Conservation (phyloP, 92 coral and sea anemone genomes). For the Zoanthus sociatus region DNA sequence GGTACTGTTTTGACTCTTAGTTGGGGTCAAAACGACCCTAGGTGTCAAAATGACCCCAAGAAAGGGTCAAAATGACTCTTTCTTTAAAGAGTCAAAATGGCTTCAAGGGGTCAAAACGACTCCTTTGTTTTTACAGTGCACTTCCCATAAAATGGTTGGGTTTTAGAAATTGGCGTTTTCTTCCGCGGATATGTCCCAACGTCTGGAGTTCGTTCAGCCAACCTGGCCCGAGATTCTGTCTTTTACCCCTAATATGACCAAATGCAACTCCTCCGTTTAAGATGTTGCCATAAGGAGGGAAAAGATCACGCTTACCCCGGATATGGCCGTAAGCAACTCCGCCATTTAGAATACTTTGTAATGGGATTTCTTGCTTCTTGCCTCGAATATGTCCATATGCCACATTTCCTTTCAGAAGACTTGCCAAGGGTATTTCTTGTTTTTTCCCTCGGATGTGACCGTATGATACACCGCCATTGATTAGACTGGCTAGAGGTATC, state of each 20-base stretch:
- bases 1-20: too few species aligned
- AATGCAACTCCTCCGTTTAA: slow-evolving; percentile 9
- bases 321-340: slow-evolving; percentile 26
- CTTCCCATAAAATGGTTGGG: slow-evolving; percentile 11
- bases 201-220: slow-evolving; percentile 21
- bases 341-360: neutral
- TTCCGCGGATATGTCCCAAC: slow-evolving; percentile 21
- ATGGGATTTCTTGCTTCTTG: slow-evolving; percentile 28
- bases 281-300: neutral
- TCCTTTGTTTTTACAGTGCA: too few species aligned
- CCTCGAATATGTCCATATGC: slow-evolving; percentile 42
- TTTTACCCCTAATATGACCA: slow-evolving; percentile 33
- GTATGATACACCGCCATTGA: slow-evolving; percentile 24
- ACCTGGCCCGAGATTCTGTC: neutral
- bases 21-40: too few species aligned
- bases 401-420: neutral
- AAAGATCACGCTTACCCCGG: neutral
- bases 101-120: too few species aligned
- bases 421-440: slow-evolving; percentile 18
- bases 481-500: neutral
- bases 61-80: too few species aligned
- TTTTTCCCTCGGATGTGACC: slow-evolving; percentile 37
- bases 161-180: slow-evolving; percentile 9
- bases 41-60: too few species aligned
- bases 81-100: too few species aligned